phyloP scores from a whole-genome alignment of 1,140 invertebrate genomes.

The Drosophila lowei region DNA sequence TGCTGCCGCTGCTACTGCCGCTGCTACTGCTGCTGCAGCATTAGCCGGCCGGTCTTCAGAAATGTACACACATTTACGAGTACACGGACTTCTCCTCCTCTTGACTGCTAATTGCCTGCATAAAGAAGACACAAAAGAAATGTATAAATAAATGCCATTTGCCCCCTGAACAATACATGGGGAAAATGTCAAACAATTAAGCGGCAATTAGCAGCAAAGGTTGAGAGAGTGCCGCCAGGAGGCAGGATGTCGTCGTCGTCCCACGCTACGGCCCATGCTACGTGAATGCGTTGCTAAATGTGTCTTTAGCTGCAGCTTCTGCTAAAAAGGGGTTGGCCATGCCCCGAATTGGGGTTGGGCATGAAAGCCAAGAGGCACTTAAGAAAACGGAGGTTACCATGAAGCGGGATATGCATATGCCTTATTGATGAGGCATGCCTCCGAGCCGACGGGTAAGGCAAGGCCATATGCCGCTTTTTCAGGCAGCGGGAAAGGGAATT shows the following conservation, averaged over 20 bases:
- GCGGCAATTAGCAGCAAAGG: slow-evolving; percentile 67
- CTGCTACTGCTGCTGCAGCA: slow-evolving; percentile 1
- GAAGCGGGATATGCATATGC: slow-evolving; percentile 55
- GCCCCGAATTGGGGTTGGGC: slow-evolving; percentile 3
- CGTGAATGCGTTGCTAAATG: slow-evolving; percentile 71
- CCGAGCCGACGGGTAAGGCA: too few relatives aligned
- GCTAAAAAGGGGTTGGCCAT: slow-evolving; percentile 34
- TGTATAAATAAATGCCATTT: slow-evolving; percentile 58
- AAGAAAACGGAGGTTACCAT: slow-evolving; percentile 25
- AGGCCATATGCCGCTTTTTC: too few relatives aligned
- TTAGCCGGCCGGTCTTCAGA: slow-evolving; percentile 59
- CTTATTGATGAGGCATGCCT: slow-evolving; percentile 57
- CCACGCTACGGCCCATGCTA: slow-evolving; percentile 14
- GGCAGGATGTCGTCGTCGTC: slow-evolving; percentile 5
- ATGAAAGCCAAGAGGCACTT: slow-evolving; percentile 13
- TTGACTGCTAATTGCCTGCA: slow-evolving; percentile 40
- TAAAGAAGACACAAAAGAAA: slow-evolving; percentile 44
- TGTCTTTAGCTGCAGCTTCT: slow-evolving; percentile 52
- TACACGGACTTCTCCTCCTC: too few relatives aligned
- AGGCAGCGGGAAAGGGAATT: too few relatives aligned
- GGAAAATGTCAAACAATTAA: slow-evolving; percentile 76
- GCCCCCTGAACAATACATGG: slow-evolving; percentile 37
- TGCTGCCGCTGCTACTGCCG: slow-evolving; percentile 1
- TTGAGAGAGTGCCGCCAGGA: slow-evolving; percentile 31
- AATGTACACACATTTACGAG: too few relatives aligned